Evolutionary conservation across 1,140 invertebrate species (phyloP), one percentile per base, ranked within the genome.

Genomic region (Venturia canescens): DNA sequence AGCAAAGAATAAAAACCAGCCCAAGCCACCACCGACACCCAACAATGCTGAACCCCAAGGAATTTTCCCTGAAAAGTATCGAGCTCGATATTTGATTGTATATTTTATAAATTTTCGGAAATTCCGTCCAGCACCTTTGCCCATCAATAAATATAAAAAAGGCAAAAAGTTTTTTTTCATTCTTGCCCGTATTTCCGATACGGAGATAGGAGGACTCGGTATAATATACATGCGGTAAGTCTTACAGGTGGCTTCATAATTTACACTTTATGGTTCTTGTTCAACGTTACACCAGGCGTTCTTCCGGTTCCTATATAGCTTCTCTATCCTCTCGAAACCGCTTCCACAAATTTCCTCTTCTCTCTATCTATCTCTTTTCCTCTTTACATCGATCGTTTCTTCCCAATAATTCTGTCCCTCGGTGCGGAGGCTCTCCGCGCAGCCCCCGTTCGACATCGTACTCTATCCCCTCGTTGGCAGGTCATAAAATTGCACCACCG

Each of bases 401-500:
- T 34, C 75, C 57, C 31, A n/a, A 69, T 69, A n/a, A 38, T 77
- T n/a, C 34, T 16, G 21, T 23, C 71, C 31, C 15, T 57, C 18
- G 38, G 23, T 63, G 38, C n/a, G n/a, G n/a, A n/a, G 11, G 9
- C 23, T 18, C 38, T 15, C 29, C 63, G n/a, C 67, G 31, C n/a
- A n/a, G n/a, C n/a, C n/a, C n/a, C n/a, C 44, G 53, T 79, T 23
- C 31, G n/a, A 26, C 27, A 23, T 38, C 26, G 50, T 77, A 63
- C 27, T 26, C 29, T 79, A 71, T 70, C 69, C 44, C 57, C 53
- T 80, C 69, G 50, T 82, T 63, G 80, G 72, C 69, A 44, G 63
- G 78, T 87, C 82, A 81, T 87, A 86, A 86, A 87, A 85, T 81
- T 80, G 78, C 80, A 84, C 78, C 74, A 80, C 29, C 79, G 69